Conservation (phyloP, 2,888 invertebrate genomes). For the Xanthia icteritia region DNA sequence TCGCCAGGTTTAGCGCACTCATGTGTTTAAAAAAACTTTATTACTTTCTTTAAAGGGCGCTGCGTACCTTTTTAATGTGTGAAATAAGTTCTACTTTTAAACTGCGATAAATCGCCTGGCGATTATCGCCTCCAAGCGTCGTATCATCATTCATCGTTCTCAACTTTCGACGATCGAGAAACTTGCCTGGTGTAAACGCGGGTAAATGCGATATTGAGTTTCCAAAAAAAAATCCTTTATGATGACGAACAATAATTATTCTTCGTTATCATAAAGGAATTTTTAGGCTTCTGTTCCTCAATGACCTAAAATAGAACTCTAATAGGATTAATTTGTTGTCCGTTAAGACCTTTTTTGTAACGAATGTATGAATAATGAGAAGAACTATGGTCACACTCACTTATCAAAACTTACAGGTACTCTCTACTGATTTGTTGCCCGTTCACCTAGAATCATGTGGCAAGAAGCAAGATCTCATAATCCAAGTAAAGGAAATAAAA, state of each 20-base stretch:
- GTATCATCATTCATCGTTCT: too few species aligned
- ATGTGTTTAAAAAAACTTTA: neutral
- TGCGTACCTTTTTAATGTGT: neutral
- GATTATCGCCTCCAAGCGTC: neutral
- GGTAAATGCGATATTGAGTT: slow-evolving; percentile 5
- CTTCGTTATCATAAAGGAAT: neutral
- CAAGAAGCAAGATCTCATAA: neutral
- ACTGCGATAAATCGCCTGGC: neutral
- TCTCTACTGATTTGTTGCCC: neutral
- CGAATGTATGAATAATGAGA: neutral
- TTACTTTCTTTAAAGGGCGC: neutral
- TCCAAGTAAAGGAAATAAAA: neutral
- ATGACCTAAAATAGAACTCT: neutral
- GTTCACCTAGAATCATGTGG: neutral
- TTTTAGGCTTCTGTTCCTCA: neutral
- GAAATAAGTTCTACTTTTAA: neutral
- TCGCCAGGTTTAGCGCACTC: neutral
- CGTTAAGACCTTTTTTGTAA: neutral
- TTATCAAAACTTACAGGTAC: neutral
- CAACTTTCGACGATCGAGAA: neutral
- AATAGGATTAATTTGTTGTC: neutral
- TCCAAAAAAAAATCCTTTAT: neutral
- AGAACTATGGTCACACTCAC: too few species aligned
- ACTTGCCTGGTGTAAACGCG: neutral
- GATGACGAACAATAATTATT: slow-evolving; percentile 23